Conservation (phyloP, 1,140 invertebrate species). For the Bombus pascuorum region DNA sequence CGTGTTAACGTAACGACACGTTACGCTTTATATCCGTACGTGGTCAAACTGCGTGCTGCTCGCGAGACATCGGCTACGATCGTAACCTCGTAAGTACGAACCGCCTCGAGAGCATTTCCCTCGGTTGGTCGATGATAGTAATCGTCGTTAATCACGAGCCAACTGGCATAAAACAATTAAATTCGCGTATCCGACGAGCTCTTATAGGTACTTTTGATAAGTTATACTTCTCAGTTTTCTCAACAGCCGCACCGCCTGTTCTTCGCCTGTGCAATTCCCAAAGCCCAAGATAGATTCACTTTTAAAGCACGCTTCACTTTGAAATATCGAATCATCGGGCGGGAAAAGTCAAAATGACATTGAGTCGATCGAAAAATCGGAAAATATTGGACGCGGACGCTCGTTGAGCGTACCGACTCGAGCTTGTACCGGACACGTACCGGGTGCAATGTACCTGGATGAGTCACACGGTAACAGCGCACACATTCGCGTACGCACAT, state of each 20-base stretch:
- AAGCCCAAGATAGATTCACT: neutral
- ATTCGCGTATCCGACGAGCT: neutral
- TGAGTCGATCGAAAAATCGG: constrained; percentile 46
- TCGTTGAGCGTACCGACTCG: constrained; percentile 62
- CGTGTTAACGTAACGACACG: constrained; percentile 4
- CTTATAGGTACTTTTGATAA: neutral
- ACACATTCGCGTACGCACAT: constrained; percentile 48
- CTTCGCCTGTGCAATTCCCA: too few species aligned
- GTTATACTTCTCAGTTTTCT: neutral
- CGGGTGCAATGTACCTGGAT: constrained; percentile 79
- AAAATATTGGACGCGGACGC: constrained; percentile 66
- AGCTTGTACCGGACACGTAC: constrained; percentile 72
- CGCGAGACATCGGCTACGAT: neutral
- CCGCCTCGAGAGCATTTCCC: neutral
- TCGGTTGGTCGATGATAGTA: neutral
- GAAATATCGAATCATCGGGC: neutral
- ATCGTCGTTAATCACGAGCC: neutral
- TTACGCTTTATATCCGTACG: neutral
- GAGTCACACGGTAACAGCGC: constrained; percentile 72
- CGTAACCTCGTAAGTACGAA: neutral
- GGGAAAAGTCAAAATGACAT: neutral
- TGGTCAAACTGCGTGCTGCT: neutral
- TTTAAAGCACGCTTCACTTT: neutral
- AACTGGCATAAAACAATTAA: neutral
- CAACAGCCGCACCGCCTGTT: neutral